phyloP scores from a whole-genome alignment of 2,797 vertebrate species.

The Acrocephalus scirpaceus region DNA sequence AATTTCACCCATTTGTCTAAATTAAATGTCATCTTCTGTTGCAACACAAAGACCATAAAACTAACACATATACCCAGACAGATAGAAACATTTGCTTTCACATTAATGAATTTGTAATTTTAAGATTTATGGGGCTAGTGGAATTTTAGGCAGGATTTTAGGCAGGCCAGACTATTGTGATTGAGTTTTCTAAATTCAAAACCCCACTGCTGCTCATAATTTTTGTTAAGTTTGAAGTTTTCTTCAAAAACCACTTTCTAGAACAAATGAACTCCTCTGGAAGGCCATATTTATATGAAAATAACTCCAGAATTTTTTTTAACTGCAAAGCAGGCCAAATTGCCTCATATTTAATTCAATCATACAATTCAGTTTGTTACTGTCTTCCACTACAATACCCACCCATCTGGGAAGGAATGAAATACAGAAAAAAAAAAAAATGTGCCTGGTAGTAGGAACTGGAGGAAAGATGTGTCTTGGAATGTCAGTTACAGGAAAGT shows the following conservation, averaged over 20 bases:
- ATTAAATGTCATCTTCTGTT: not conserved
- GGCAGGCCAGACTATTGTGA: not conserved
- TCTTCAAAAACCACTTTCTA: not conserved
- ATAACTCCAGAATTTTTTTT: not conserved
- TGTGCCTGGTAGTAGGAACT: not conserved
- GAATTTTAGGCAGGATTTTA: not conserved
- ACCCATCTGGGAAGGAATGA: not conserved
- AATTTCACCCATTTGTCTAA: not conserved
- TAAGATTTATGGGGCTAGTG: not conserved
- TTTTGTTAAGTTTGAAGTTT: not conserved
- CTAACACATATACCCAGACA: not conserved
- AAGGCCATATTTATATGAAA: not conserved
- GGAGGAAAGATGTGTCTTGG: not conserved
- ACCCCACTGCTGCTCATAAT: not conserved
- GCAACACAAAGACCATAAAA: not conserved
- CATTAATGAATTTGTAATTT: not conserved
- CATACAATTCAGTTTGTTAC: not conserved
- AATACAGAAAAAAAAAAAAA: not conserved
- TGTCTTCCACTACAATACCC: not conserved
- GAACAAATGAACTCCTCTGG: not conserved
- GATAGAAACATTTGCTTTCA: not conserved
- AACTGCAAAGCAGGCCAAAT: not conserved
- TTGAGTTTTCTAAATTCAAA: not conserved
- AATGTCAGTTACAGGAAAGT: not conserved
- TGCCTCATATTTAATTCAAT: not conserved